Evolutionary conservation across 2,888 invertebrate genomes (phyloP).

Genomic region (Heteromurus nitidus): DNA sequence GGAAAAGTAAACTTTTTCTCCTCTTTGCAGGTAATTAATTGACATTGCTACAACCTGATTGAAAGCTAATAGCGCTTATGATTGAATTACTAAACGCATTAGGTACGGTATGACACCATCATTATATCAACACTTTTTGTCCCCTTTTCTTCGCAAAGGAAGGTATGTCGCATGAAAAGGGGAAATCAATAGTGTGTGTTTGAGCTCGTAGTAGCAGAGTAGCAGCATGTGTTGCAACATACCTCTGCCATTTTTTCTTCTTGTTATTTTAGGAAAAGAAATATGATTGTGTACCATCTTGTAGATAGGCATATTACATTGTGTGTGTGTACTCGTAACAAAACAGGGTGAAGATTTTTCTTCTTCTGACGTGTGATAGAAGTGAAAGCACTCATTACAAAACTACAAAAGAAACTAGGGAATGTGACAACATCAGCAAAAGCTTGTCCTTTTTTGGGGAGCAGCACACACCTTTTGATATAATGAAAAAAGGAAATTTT

Average conservation of each 20-base stretch:
- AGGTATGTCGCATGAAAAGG: too few relatives aligned
- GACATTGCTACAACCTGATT: conserved; percentile 40
- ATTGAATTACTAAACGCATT: conserved; percentile 56
- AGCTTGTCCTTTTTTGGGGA: too few relatives aligned
- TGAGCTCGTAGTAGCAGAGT: too few relatives aligned
- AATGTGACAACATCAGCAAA: conserved; percentile 34
- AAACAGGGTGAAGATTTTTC: too few relatives aligned
- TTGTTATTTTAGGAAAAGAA: too few relatives aligned
- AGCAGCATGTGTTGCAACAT: conserved; percentile 4
- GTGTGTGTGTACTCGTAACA: too few relatives aligned
- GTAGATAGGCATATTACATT: too few relatives aligned
- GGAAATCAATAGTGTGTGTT: conserved; percentile 48
- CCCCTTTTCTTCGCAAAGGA: conserved; percentile 22
- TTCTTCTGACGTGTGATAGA: conserved; percentile 25
- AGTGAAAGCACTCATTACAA: conserved; percentile 55
- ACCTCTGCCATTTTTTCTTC: too few relatives aligned
- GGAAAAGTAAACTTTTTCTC: background rate
- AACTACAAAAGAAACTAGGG: conserved; percentile 51
- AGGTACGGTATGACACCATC: conserved; percentile 37
- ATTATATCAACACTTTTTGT: conserved; percentile 37
- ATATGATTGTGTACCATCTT: too few relatives aligned
- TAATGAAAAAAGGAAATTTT: background rate
- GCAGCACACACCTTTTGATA: too few relatives aligned
- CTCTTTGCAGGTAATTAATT: background rate
- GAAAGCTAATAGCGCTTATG: conserved; percentile 46